These are phyloP conservation scores for Corvus moneduloides DNA, from an alignment of 2,113 vertebrate genomes.

Conservation along the genomic window DNA sequence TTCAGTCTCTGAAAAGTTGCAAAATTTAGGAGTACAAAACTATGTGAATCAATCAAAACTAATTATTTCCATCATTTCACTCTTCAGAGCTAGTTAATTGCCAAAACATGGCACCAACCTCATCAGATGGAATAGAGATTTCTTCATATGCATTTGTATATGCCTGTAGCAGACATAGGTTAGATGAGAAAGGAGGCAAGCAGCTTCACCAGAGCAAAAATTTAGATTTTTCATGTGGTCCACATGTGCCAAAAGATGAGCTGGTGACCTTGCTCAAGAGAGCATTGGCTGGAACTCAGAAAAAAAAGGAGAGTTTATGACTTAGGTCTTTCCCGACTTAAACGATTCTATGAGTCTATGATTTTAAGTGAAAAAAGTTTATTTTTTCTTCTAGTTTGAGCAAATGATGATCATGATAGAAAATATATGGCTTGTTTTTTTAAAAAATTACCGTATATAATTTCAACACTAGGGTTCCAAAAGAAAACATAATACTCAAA, in stretches of 20 bases:
- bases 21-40: not conserved
- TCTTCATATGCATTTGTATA: not conserved
- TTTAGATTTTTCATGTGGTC: not conserved
- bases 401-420: not conserved
- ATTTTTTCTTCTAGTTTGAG: not conserved
- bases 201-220: not conserved
- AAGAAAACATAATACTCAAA: not conserved
- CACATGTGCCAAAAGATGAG: not conserved
- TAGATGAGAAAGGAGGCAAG: not conserved
- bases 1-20: not conserved
- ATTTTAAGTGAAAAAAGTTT: not conserved
- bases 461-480: not conserved
- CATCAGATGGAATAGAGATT: not conserved
- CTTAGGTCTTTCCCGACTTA: not conserved
- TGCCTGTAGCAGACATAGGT: not conserved
- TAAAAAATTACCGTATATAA: not conserved
- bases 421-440: not conserved
- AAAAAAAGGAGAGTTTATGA: not conserved
- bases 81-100: not conserved
- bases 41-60: not conserved
- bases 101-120: not conserved
- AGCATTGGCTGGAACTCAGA: not conserved
- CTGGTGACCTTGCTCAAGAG: not conserved
- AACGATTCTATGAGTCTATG: not conserved
- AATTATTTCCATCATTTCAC: not conserved